Percentiles rank a stretch among this genome's conserved stretches.
These are phyloP conservation scores for Magallana ariakensis DNA, from an alignment of 1,140 invertebrate genomes.

Conservation along the genomic window DNA sequence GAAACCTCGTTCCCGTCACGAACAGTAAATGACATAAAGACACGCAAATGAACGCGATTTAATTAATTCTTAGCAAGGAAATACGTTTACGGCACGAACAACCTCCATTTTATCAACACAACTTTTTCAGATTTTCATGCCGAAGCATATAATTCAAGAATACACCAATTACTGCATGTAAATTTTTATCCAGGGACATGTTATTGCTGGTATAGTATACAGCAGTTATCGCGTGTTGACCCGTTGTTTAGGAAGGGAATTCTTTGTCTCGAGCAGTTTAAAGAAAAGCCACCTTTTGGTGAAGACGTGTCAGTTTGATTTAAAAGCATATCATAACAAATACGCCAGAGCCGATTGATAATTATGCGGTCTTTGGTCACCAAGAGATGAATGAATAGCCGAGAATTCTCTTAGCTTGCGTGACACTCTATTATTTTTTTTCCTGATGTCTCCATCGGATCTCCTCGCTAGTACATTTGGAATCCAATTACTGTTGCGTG, in stretches of 20 bases:
- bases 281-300: conserved; percentile 36
- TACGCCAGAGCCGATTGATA: conserved; percentile 26
- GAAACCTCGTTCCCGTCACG: conserved; percentile 57
- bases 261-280: not conserved
- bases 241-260: conserved; percentile 10
- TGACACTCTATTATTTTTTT: conserved; percentile 40
- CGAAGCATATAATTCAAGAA: conserved; percentile 53
- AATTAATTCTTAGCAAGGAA: conserved; percentile 60
- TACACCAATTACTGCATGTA: conserved; percentile 40
- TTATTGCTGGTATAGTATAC: not conserved
- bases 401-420: conserved; percentile 24
- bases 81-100: conserved; percentile 56
- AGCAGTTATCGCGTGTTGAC: conserved; percentile 23
- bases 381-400: conserved; percentile 40
- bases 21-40: conserved; percentile 58
- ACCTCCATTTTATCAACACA: conserved; percentile 50
- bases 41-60: conserved; percentile 68
- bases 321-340: conserved; percentile 45
- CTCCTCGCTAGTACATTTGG: conserved; percentile 42
- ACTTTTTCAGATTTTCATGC: conserved; percentile 48
- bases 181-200: conserved; percentile 27
- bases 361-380: conserved; percentile 42
- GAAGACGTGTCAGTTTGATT: conserved; percentile 37
- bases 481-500: conserved; percentile 51
- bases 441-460: conserved; percentile 42